Percentiles rank a stretch among this genome's conserved stretches.
These are phyloP conservation scores for Diplogasteroides magnus DNA, from an alignment of 1,140 invertebrate genomes.

Conservation along the genomic window DNA sequence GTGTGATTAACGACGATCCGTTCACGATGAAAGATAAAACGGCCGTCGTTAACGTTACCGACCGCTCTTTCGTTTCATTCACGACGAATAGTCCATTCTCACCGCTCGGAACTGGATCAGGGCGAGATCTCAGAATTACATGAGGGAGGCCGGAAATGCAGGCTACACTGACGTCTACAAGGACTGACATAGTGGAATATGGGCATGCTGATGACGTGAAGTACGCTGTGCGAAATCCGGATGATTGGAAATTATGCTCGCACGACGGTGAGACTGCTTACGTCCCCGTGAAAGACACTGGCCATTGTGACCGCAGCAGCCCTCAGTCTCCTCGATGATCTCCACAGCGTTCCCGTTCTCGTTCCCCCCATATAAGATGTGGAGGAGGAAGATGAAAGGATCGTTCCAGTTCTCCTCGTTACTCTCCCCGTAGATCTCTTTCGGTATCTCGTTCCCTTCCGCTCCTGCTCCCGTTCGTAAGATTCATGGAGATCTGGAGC, in stretches of 20 bases:
- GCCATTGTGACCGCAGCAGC: constrained; percentile 14
- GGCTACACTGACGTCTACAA: constrained; percentile 91
- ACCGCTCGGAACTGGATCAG: too few relatives aligned
- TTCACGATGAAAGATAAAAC: too few relatives aligned
- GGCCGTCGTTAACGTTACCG: too few relatives aligned
- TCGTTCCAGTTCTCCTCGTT: constrained; percentile 24
- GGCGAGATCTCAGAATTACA: too few relatives aligned
- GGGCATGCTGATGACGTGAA: constrained; percentile 95
- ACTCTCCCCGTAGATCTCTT: constrained; percentile 19
- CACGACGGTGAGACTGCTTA: constrained; percentile 64
- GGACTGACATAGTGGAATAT: constrained; percentile 93
- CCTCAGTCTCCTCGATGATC: constrained; percentile 11
- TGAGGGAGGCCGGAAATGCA: too few relatives aligned
- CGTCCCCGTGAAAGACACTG: constrained; percentile 33
- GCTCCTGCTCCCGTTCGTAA: constrained; percentile 27
- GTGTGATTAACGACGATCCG: too few relatives aligned
- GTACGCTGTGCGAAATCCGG: constrained; percentile 93
- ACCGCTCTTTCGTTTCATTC: too few relatives aligned
- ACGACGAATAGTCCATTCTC: too few relatives aligned
- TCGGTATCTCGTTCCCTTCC: constrained; percentile 29
- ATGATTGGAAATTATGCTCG: constrained; percentile 92
- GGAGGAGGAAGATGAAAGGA: neutral
- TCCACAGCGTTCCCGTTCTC: constrained; percentile 12
- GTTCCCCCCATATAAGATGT: constrained; percentile 16
- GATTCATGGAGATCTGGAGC: neutral